Evolutionary conservation across 2,113 vertebrate genomes (phyloP).

Genomic region (Crotalus viridis): DNA sequence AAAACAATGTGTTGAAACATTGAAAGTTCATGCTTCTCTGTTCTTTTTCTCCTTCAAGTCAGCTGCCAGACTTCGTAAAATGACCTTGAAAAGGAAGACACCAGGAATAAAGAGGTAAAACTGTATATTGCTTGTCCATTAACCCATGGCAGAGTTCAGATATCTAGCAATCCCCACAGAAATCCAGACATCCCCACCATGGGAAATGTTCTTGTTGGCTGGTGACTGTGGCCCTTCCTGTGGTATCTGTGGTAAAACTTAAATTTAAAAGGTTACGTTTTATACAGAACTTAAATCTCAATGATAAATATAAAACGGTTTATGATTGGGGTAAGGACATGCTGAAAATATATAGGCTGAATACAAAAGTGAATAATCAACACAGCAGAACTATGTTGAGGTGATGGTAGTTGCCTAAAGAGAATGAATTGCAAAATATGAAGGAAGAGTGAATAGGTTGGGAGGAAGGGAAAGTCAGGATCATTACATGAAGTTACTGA

Average conservation of each 20-base stretch:
- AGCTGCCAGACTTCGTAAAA: constrained; percentile 66
- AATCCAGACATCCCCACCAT: not conserved
- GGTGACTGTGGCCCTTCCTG: not conserved
- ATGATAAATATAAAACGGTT: not conserved
- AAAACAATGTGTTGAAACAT: not conserved
- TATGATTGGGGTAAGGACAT: not conserved
- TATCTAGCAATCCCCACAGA: not conserved
- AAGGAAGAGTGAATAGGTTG: not conserved
- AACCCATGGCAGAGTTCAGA: not conserved
- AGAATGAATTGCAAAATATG: not conserved
- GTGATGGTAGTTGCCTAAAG: not conserved
- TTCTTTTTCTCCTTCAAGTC: constrained; percentile 60
- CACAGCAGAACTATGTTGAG: not conserved
- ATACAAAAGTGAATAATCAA: not conserved
- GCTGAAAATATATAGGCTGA: not conserved
- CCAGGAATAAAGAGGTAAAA: constrained; percentile 68
- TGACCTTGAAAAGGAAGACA: constrained; percentile 44
- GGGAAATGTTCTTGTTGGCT: not conserved
- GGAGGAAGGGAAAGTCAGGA: not conserved
- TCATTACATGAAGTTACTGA: not conserved
- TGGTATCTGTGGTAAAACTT: not conserved
- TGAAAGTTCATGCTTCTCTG: not conserved
- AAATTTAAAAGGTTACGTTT: not conserved
- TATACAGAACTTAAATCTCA: not conserved
- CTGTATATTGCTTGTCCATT: not conserved